Evolutionary conservation across 2,888 invertebrate species (phyloP).

Genomic region (Piscicola geometra): DNA sequence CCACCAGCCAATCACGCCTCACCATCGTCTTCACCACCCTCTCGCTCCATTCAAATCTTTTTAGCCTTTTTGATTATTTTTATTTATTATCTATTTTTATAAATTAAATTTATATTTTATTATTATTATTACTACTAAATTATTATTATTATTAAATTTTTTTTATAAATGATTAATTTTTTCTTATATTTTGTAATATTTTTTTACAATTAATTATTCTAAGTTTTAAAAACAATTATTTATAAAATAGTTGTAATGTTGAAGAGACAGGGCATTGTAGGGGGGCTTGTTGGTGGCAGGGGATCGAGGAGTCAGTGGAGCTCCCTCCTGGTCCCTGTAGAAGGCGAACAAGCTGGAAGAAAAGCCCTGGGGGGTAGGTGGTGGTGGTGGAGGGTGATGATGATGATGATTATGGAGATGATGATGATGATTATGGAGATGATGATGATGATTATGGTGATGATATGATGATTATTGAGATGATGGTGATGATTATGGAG

Average conservation of each 20-base stretch:
- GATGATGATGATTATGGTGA: too few species aligned
- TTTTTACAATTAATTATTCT: too few species aligned
- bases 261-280: slow-evolving; percentile 47
- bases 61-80: slow-evolving; percentile 71
- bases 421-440: too few species aligned
- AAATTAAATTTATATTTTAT: too few species aligned
- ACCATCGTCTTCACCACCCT: slow-evolving; percentile 74
- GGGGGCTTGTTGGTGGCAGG: slow-evolving; percentile 77
- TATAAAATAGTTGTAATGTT: too few species aligned
- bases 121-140: background rate
- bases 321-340: slow-evolving; percentile 82
- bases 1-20: slow-evolving; percentile 70
- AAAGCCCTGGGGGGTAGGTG: slow-evolving; percentile 65
- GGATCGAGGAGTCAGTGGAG: slow-evolving; percentile 62
- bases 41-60: slow-evolving; percentile 90
- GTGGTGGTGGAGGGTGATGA: background rate
- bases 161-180: too few species aligned
- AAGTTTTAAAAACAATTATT: background rate
- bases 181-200: too few species aligned
- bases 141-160: too few species aligned
- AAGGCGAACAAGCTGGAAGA: slow-evolving; percentile 94
- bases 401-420: too few species aligned
- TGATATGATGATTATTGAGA: too few species aligned
- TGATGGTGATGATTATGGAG: too few species aligned
- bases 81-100: too few species aligned